Evolutionary conservation across 2,113 vertebrate species (phyloP), one percentile per base, ranked within the genome.

Genomic region (Pachyramphus minor): DNA sequence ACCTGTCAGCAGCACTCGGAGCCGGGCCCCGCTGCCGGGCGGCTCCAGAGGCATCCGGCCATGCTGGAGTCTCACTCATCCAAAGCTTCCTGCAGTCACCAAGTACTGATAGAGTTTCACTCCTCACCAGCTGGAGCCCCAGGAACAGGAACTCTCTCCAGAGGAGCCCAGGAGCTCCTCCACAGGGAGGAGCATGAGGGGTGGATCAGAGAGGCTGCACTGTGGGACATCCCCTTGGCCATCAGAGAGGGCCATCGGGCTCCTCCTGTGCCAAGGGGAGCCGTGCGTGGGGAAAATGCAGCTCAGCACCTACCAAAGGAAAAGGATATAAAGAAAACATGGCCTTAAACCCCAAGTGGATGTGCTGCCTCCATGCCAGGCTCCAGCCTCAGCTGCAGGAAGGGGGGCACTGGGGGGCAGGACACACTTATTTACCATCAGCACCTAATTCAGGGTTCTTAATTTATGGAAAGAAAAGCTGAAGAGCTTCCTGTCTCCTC

Each of bases 201-300:
- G 12, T 41, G 30, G 42, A 25, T 42, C 27, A 17, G 39, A 82
- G 71, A 66, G 44, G 31, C 31, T 59, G 64, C 8, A 45, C 39
- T 1, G 0, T 0, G 3, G 53, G 66, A 71, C 41, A 41, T n/a
- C n/a, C n/a, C n/a, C n/a, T n/a, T n/a, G n/a, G n/a, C n/a, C 25
- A 47, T 81, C 42, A 59, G 45, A 63, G 47, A n/a, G 1, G 53
- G 55, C 49, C 35, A 9, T 0, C 0, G 0, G 39, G 60, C 24
- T 68, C 12, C 49, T 83, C 39, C 58, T 24, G n/a, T 11, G 35
- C 69, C 52, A 37, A 6, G 0, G 0, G 55, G 50, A 89, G 41
- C 2, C 23, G 21, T 14, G 33, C 8, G 20, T 12, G 63, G 69
- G 20, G 66, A 71, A 91, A 94, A 68, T 15, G 44, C 27, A 94